These are phyloP conservation scores for Thaumatotibia leucotreta DNA, from an alignment of 1,140 invertebrate genomes.

Conservation along the genomic window DNA sequence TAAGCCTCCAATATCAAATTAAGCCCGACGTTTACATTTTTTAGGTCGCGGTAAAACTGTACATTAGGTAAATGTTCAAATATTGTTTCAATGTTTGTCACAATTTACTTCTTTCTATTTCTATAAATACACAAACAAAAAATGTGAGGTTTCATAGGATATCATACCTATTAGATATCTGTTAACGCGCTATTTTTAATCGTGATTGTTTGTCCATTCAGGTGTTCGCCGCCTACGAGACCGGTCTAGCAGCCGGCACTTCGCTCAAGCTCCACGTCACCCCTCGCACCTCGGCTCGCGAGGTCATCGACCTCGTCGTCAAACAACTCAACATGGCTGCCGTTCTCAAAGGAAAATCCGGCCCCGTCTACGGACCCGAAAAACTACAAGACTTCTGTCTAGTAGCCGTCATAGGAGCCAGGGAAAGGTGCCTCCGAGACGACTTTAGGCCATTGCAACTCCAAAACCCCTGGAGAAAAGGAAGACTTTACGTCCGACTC, in stretches of 20 bases:
- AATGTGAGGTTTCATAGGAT: too few species aligned
- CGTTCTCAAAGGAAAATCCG: slow-evolving; percentile 88
- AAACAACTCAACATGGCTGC: slow-evolving; percentile 96
- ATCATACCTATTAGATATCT: too few species aligned
- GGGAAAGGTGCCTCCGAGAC: slow-evolving; percentile 93
- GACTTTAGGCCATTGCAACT: slow-evolving; percentile 94
- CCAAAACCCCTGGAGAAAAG: slow-evolving; percentile 97
- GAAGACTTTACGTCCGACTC: slow-evolving; percentile 92
- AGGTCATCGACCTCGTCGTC: slow-evolving; percentile 95
- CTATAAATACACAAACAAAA: too few species aligned
- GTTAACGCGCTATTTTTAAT: neutral
- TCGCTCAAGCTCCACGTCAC: slow-evolving; percentile 96
- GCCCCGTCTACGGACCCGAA: slow-evolving; percentile 89
- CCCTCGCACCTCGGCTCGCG: slow-evolving; percentile 90
- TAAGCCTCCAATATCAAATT: too few species aligned
- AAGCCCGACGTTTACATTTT: too few species aligned
- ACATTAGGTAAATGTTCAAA: too few species aligned
- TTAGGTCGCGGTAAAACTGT: too few species aligned
- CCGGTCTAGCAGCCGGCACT: slow-evolving; percentile 92
- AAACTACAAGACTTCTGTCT: slow-evolving; percentile 92
- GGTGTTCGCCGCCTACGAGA: slow-evolving; percentile 97
- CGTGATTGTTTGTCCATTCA: slow-evolving; percentile 67
- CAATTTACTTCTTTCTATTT: too few species aligned
- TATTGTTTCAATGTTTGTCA: too few species aligned
- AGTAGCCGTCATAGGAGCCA: slow-evolving; percentile 94